phyloP scores from a whole-genome alignment of 92 coral and sea anemone species.

The Micromussa lordhowensis region DNA sequence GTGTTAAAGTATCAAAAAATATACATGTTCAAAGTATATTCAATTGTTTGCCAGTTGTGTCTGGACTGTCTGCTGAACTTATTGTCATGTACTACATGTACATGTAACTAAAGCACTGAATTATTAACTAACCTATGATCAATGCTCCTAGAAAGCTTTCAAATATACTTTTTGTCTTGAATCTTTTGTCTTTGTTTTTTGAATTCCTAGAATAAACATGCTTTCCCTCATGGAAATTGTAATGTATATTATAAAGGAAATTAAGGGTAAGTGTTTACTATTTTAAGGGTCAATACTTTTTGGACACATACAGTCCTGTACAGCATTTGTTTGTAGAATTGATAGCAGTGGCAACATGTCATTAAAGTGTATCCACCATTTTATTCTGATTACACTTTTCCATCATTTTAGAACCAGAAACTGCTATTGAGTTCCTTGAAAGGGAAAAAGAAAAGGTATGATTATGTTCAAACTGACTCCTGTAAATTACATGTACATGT shows the following conservation, averaged over 20 bases:
- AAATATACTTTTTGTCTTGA: no score
- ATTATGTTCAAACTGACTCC: no score
- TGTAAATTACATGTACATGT: no score
- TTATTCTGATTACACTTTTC: not conserved
- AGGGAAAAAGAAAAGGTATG: constrained; percentile 92
- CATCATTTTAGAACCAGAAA: constrained; percentile 78
- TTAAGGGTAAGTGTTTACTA: constrained; percentile 62
- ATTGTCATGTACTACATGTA: not conserved
- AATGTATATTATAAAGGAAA: constrained; percentile 82
- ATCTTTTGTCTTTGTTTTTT: no score
- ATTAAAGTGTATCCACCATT: not conserved
- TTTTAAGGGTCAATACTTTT: not conserved
- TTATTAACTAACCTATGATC: not conserved
- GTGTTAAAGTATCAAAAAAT: no score
- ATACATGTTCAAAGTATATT: no score
- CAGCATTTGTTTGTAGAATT: not conserved
- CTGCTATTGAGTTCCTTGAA: constrained; percentile 89
- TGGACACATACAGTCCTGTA: not conserved
- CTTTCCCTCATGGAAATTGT: constrained; percentile 91
- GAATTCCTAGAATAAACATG: constrained; percentile 81
- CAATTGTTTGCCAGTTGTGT: no score
- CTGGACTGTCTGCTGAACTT: no score
- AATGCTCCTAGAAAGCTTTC: not conserved
- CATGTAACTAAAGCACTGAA: no score
- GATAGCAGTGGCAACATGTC: not conserved